Conservation (phyloP, 2,888 invertebrate genomes). For the Theretra japonica region DNA sequence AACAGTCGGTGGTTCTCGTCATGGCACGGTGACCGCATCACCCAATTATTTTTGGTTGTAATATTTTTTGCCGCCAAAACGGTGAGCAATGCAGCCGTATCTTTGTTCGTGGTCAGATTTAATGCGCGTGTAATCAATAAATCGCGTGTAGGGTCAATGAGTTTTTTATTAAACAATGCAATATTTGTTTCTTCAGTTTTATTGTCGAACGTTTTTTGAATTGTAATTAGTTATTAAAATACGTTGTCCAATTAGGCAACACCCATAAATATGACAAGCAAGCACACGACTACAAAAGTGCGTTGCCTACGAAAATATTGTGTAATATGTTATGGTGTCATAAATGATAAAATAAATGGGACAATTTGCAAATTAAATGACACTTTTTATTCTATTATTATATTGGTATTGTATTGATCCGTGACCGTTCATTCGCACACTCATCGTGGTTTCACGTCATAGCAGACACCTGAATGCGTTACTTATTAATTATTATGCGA, state of each 20-base stretch:
- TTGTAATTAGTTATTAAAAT: slow-evolving; percentile 5
- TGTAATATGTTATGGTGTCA: neutral
- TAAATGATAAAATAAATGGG: neutral
- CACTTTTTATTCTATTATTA: neutral
- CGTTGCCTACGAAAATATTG: neutral
- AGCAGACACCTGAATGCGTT: neutral
- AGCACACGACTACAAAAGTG: neutral
- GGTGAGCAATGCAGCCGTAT: slow-evolving; percentile 45
- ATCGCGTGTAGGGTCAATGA: slow-evolving; percentile 30
- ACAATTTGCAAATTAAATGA: neutral
- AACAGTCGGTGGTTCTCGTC: slow-evolving; percentile 31
- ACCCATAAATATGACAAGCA: slow-evolving; percentile 11
- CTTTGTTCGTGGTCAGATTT: slow-evolving; percentile 40
- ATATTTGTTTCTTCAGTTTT: slow-evolving; percentile 20
- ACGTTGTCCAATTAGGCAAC: neutral
- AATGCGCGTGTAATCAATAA: slow-evolving; percentile 31
- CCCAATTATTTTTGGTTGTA: slow-evolving; percentile 49
- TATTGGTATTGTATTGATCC: neutral
- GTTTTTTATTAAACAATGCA: slow-evolving; percentile 22
- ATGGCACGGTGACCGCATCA: slow-evolving; percentile 48
- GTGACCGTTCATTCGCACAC: neutral
- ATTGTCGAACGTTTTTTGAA: slow-evolving; percentile 6
- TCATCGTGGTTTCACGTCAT: neutral
- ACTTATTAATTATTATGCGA: neutral
- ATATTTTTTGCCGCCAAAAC: slow-evolving; percentile 44